Conservation (phyloP, 1,140 invertebrate genomes). For the Aphaenogaster rudis region DNA sequence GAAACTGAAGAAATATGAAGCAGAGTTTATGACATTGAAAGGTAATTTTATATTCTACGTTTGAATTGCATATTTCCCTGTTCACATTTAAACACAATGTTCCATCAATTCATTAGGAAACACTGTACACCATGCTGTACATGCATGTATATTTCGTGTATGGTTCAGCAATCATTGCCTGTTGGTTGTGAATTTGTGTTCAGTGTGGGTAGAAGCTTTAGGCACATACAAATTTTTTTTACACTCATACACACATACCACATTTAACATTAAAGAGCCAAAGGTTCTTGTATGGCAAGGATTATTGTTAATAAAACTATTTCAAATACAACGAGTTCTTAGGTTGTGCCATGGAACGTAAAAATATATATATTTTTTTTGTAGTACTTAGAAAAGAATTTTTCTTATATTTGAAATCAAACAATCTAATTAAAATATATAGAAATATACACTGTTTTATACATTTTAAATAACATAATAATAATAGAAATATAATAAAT, state of each 20-base stretch:
- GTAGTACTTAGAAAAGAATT: slow-evolving; percentile 10
- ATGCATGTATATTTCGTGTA: slow-evolving; percentile 64
- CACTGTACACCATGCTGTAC: slow-evolving; percentile 22
- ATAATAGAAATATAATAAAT: slow-evolving; percentile 17
- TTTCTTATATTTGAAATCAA: slow-evolving; percentile 13
- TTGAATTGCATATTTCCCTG: slow-evolving; percentile 71
- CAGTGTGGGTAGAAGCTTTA: slow-evolving; percentile 29
- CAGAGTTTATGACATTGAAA: slow-evolving; percentile 95
- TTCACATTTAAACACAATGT: slow-evolving; percentile 53
- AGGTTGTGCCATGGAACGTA: slow-evolving; percentile 5
- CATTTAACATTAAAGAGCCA: slow-evolving; percentile 18
- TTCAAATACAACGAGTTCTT: slow-evolving; percentile 18
- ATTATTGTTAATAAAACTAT: slow-evolving; percentile 7
- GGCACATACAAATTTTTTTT: slow-evolving; percentile 1
- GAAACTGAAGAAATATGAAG: slow-evolving; percentile 98
- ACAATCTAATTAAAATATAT: slow-evolving; percentile 17
- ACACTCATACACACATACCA: slow-evolving; percentile 11
- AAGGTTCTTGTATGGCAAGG: slow-evolving; percentile 25
- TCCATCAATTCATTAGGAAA: slow-evolving; percentile 24
- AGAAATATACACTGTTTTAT: background rate
- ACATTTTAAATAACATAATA: slow-evolving; percentile 3
- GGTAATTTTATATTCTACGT: slow-evolving; percentile 88
- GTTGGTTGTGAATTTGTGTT: slow-evolving; percentile 57
- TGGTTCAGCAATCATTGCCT: slow-evolving; percentile 22
- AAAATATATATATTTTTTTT: background rate